These are phyloP conservation scores for Catharus fuscescens DNA, from an alignment of 2,113 vertebrate species.

Conservation along the genomic window DNA sequence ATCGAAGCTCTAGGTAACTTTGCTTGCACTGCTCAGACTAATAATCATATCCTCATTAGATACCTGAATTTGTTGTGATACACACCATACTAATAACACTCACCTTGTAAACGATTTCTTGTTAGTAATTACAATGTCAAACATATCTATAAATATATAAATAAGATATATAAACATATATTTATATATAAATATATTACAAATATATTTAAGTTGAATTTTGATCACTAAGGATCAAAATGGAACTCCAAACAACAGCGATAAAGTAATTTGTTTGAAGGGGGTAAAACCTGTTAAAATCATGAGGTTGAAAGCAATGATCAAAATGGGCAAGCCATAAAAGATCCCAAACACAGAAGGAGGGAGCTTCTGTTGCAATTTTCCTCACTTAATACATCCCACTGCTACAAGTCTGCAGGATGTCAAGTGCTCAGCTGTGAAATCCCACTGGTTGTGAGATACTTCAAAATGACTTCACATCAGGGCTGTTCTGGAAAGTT, in stretches of 20 bases:
- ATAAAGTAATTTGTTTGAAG: background rate
- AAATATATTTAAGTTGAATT: background rate
- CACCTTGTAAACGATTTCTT: background rate
- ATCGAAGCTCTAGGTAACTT: background rate
- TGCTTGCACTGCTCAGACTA: background rate
- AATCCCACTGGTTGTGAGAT: background rate
- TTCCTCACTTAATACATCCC: background rate
- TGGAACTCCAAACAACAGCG: background rate
- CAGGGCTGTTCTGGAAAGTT: background rate
- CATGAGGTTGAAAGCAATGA: background rate
- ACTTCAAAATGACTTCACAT: rapidly evolving
- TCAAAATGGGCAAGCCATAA: background rate
- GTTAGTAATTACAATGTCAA: background rate
- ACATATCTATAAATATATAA: background rate
- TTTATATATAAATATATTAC: too few species aligned
- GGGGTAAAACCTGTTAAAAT: background rate
- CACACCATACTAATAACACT: background rate
- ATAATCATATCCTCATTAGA: background rate
- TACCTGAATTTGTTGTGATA: background rate
- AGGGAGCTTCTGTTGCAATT: background rate
- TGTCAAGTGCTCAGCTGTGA: background rate
- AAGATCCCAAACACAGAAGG: background rate
- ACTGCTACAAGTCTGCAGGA: background rate
- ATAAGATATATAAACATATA: too few species aligned
- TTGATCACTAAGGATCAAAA: background rate